Conservation (phyloP, 2,113 vertebrate genomes). For the Percopsis transmontana region DNA sequence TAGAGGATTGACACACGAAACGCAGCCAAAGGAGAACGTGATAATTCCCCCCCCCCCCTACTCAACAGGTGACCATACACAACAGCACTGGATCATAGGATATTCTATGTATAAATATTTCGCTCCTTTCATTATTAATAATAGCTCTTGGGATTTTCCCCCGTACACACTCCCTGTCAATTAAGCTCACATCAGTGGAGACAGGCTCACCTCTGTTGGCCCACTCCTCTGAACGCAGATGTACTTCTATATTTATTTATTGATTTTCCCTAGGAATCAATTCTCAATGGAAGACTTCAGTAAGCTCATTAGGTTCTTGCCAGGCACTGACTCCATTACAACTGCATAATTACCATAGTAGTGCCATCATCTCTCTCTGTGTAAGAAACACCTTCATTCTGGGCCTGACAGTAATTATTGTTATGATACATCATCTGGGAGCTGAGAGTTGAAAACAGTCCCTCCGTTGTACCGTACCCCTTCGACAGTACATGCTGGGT, state of each 20-base stretch:
- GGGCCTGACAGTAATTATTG: conserved; percentile 75
- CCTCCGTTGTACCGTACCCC: conserved; percentile 26
- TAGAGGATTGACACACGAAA: neutral
- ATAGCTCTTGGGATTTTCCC: conserved; percentile 66
- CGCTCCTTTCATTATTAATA: conserved; percentile 70
- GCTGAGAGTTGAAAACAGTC: conserved; percentile 45
- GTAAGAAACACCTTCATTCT: conserved; percentile 72
- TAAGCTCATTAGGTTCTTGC: conserved; percentile 81
- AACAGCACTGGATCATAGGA: conserved; percentile 49
- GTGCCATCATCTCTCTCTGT: conserved; percentile 65
- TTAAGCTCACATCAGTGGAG: conserved; percentile 75
- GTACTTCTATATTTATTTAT: conserved; percentile 23
- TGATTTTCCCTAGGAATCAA: conserved; percentile 68
- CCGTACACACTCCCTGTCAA: conserved; percentile 69
- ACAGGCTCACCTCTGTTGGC: conserved; percentile 71
- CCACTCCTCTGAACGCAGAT: conserved; percentile 54
- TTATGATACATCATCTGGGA: conserved; percentile 72
- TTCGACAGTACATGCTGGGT: conserved; percentile 1
- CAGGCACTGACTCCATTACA: conserved; percentile 71
- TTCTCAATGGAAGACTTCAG: conserved; percentile 77
- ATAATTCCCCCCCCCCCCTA: conserved; percentile 45
- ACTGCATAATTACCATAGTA: conserved; percentile 76
- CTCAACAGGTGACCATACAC: conserved; percentile 59
- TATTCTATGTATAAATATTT: conserved; percentile 59
- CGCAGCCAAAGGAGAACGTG: conserved; percentile 22